These are phyloP conservation scores for Vulpes vulpes DNA, from an alignment of 2,113 vertebrate species.

Conservation along the genomic window DNA sequence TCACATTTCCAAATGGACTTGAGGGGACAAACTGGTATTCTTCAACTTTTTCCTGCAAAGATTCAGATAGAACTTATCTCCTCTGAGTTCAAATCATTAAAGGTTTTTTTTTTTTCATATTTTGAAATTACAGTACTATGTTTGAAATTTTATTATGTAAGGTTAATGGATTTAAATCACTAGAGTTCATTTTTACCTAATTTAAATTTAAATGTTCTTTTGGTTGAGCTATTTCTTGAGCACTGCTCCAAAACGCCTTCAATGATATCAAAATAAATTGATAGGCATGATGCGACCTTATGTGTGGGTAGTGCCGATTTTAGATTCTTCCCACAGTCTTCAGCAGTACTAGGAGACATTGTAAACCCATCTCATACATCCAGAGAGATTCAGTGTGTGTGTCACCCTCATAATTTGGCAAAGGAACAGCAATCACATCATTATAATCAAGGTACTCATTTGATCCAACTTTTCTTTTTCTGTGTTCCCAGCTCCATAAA, in stretches of 20 bases:
- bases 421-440: not conserved
- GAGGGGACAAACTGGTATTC: not conserved
- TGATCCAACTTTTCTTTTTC: slow-evolving; percentile 35
- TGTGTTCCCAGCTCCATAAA: not conserved
- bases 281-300: slow-evolving; percentile 69
- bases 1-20: slow-evolving; percentile 7
- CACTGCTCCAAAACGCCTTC: slow-evolving; percentile 77
- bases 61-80: not conserved
- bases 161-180: slow-evolving; percentile 69
- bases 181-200: slow-evolving; percentile 70
- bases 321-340: slow-evolving; percentile 78
- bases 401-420: not conserved
- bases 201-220: slow-evolving; percentile 74
- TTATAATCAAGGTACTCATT: not conserved
- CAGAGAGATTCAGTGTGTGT: slow-evolving; percentile 28
- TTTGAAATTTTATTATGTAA: slow-evolving; percentile 75
- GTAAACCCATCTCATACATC: slow-evolving; percentile 62
- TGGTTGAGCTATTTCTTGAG: slow-evolving; percentile 77
- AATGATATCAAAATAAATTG: slow-evolving; percentile 80
- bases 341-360: slow-evolving; percentile 44
- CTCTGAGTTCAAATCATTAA: slow-evolving; percentile 22
- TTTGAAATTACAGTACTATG: slow-evolving; percentile 61
- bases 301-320: slow-evolving; percentile 75
- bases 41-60: slow-evolving; percentile 6
- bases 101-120: not conserved